Evolutionary conservation across 2,113 vertebrate species (phyloP).

Genomic region (Bombycilla garrulus): DNA sequence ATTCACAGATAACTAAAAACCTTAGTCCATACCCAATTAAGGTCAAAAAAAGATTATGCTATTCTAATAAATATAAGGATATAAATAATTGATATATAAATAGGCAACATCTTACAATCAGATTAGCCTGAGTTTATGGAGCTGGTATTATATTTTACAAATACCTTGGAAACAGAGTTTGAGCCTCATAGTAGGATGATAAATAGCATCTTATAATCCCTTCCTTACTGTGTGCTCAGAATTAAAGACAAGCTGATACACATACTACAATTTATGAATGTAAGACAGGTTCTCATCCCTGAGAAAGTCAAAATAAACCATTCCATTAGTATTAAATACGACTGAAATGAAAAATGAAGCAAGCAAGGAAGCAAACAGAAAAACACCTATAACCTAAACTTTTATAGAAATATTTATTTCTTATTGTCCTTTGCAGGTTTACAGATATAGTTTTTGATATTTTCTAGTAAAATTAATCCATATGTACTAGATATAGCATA

Average conservation of each 20-base stretch:
- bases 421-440: neutral
- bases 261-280: neutral
- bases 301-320: neutral
- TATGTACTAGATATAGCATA: neutral
- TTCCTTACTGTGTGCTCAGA: neutral
- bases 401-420: neutral
- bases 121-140: neutral
- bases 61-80: slow-evolving; percentile 12
- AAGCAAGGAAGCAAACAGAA: neutral
- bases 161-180: neutral
- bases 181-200: neutral
- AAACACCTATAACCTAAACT: neutral
- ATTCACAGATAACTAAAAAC: slow-evolving; percentile 9
- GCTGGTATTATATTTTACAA: neutral
- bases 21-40: slow-evolving; percentile 21
- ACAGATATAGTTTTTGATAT: neutral
- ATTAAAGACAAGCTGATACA: neutral
- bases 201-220: neutral
- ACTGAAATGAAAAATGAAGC: neutral
- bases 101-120: neutral
- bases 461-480: neutral
- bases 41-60: neutral
- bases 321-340: neutral
- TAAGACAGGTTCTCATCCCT: neutral
- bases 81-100: slow-evolving; percentile 19